phyloP scores from a whole-genome alignment of 2,113 vertebrate species.

The Atrichornis clamosus region DNA sequence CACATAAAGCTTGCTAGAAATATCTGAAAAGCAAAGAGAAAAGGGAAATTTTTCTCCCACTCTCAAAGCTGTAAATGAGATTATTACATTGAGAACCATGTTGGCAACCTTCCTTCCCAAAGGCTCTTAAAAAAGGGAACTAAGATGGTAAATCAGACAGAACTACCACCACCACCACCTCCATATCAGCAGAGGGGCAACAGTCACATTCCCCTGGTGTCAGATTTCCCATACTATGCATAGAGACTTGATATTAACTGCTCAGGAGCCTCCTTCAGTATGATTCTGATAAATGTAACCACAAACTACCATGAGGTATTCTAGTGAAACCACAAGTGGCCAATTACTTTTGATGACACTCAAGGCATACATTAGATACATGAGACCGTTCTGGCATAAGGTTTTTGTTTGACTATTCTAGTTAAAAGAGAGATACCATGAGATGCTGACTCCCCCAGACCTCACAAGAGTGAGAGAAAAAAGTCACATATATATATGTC shows the following conservation, averaged over 20 bases:
- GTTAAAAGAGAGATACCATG: neutral
- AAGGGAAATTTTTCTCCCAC: neutral
- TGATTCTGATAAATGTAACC: neutral
- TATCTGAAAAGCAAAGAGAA: neutral
- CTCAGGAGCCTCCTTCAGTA: neutral
- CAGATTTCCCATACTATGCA: neutral
- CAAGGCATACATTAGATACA: neutral
- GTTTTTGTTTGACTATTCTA: neutral
- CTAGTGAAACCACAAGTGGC: neutral
- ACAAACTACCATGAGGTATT: neutral
- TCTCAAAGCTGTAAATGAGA: neutral
- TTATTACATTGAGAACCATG: neutral
- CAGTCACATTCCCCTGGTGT: accelerated
- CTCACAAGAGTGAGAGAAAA: neutral
- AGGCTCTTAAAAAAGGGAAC: neutral
- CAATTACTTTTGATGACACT: neutral
- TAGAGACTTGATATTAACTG: neutral
- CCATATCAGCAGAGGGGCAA: neutral
- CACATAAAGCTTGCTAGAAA: neutral
- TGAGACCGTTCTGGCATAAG: neutral
- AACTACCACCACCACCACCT: neutral
- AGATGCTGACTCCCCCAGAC: neutral
- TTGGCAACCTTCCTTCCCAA: neutral
- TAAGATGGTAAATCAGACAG: neutral
- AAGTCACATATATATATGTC: neutral